Percentiles rank a stretch among this genome's conserved stretches.
Conservation (phyloP, 2,113 vertebrate species). For the Beaufortia kweichowensis region DNA sequence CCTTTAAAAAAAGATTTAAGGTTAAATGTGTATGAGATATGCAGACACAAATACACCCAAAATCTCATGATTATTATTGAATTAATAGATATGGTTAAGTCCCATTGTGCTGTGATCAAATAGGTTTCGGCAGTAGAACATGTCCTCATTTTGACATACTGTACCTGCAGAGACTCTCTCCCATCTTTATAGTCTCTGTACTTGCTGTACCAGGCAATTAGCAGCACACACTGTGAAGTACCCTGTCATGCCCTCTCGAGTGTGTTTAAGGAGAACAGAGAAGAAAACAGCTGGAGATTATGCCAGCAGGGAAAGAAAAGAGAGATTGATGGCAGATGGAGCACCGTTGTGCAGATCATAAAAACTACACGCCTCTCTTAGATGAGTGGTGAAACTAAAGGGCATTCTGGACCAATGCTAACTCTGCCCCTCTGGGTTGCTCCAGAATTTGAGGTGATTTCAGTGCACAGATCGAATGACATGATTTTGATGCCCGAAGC, state of each 20-base stretch:
- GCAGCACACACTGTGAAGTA: not conserved
- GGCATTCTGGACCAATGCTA: not conserved
- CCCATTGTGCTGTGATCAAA: no score
- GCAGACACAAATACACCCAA: not conserved
- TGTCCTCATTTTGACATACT: conserved; percentile 16
- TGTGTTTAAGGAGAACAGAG: not conserved
- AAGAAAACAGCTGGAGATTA: not conserved
- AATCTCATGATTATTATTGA: not conserved
- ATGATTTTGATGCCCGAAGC: not conserved
- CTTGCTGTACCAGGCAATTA: not conserved
- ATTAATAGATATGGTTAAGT: conserved; percentile 1
- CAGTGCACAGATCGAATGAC: not conserved
- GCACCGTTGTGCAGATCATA: not conserved
- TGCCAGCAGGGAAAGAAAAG: not conserved
- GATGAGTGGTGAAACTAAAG: not conserved
- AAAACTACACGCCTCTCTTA: not conserved
- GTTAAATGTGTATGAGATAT: not conserved
- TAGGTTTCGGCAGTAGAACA: not conserved
- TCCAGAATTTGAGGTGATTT: not conserved
- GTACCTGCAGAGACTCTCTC: not conserved
- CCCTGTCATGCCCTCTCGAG: not conserved
- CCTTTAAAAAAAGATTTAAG: not conserved
- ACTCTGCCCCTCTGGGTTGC: not conserved
- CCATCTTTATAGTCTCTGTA: not conserved
- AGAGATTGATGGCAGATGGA: not conserved